Evolutionary conservation across 1,140 invertebrate genomes (phyloP), one percentile per base, ranked within the genome.

Genomic region (Chironomus striatipennis): DNA sequence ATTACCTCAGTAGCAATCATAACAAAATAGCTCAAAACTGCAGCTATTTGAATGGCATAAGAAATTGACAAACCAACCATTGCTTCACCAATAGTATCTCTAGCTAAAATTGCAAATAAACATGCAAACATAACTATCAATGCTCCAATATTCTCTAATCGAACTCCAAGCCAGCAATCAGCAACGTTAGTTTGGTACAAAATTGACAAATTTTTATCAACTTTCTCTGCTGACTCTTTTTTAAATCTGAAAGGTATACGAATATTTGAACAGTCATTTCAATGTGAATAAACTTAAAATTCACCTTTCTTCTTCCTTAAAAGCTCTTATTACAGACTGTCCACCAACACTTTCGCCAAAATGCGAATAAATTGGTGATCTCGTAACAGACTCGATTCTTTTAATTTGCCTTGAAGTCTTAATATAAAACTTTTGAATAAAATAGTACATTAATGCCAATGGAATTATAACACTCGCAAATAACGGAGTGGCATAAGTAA

Each of bases 21-120:
- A 1, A 96, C 93, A 75, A 94, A 82, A 91, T 90, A 93, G 81
- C 94, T 95, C 9, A 95, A 81, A 1, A 90, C 91, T 85, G 91
- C 89, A 0, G 93, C 81, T 79, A 91, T 88, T 84, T 90, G 89
- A 73, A 93, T 80, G n/a, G 92, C 89, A 80, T 93, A 93, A 77
- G 88, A 91, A 76, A 94, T 84, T 1, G 90, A 91, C 64, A 94
- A 81, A 70, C 92, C 92, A 77, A 92, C 90, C 57, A 89, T 79
- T 74, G 90, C 91, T 18, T 90, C 79, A 77, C 81, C 85, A 77
- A 88, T 83, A 24, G 79, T 83, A 75, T 89, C 85, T 77, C 86
- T 85, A 18, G 81, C 85, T 43, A 91, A 77, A 3, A 94, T 91
- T 76, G 91, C 88, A 81, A 94, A 92, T 15, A 93, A 77, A 3